Evolutionary conservation across 2,888 invertebrate genomes (phyloP), one percentile per base, ranked within the genome.

Genomic region (Melanchra persicariae): DNA sequence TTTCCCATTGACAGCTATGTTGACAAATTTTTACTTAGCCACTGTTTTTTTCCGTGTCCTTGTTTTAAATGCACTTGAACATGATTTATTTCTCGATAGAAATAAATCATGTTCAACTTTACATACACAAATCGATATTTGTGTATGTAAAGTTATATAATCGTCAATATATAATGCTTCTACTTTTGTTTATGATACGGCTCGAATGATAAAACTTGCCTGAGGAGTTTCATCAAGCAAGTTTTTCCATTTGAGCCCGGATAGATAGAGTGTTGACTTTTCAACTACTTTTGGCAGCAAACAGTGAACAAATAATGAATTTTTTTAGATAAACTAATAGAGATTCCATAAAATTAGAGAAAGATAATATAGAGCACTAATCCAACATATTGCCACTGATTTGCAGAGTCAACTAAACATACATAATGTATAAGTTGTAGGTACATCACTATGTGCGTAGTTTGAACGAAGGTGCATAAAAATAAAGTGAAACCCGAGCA

Each of bases 391-490:
- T 40, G 15, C 30, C 19, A 65, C 66, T 52, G 45, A 49, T 62
- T 66, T 67, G 55, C 22, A 10, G 30, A 49, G n/a, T n/a, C 26
- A 47, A 47, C 47, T 54, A 43, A 49, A 58, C 43, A 45, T 51
- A 15, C 30, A 78, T 55, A 3, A 40, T 40, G 17, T 43, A 51
- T 51, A 68, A 51, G 40, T 60, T 54, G 3, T 24, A 43, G 12
- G 17, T 49, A 26, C 22, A 52, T 40, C 34, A 43, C 34, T 51
- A 40, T 34, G 34, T 63, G 51, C 34, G 51, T 75, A 67, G 12
- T 77, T 60, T 47, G 30, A 52, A 69, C 49, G n/a, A 68, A 70
- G 43, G 54, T 65, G 59, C 22, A 82, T 64, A 58, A 76, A 63
- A 68, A 64, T 57, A 67, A 68, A 71, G 51, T 19, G 22, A 61